Base-by-base conservation (phyloP, 2,797 vertebrate species). In the Cheracebus regulus region DNA sequence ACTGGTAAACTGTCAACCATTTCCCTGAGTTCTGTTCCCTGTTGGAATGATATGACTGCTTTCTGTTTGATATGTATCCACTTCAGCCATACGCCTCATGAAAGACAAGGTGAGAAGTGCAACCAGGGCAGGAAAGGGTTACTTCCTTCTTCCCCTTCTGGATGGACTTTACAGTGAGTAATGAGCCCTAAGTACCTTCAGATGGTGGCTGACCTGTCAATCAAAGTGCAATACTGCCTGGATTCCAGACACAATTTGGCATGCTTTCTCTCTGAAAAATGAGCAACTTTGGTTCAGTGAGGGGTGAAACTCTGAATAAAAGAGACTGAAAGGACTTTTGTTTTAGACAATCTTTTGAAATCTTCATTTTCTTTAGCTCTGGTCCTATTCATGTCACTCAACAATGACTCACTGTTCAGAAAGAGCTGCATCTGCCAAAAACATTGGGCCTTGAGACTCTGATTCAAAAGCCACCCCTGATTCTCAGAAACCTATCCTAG, bases 351-450 rank as follows among this genome's bases (percentile, higher is more conserved):
- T 96, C 83, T 76, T 84, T 91, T 70, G 72, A 95, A 96, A 94
- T 7, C 90, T 80, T 88, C 28, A 33, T 93, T 97, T 86, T 80
- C 78, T 84, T 95, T 83, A 90, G 41, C 41, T 64, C 41, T 94
- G 14, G 52, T 76, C 61, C 58, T 92, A 44, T 70, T 94, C 85
- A 14, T 48, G 64, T 75, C 57, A 75, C 5, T 75, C 20, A 73
- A 96, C 93, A 97, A 93, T 75, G 80, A 41, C 55, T 75, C 92
- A 67, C 50, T 94, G 70, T 97, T 95, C 82, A 55, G 73, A 80
- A 55, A 72, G 39, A 91, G 39, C 50, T 50, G 17, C 11, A 4
- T 70, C 84, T 93, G 90, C 94, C 93, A 75, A 88, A 92, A 89
- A 61, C 41, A 26, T 7, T 72, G 83, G 33, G 17, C 46, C n/a